Conservation (phyloP, 2,797 vertebrate genomes). For the Oreonectes daqikongensis region DNA sequence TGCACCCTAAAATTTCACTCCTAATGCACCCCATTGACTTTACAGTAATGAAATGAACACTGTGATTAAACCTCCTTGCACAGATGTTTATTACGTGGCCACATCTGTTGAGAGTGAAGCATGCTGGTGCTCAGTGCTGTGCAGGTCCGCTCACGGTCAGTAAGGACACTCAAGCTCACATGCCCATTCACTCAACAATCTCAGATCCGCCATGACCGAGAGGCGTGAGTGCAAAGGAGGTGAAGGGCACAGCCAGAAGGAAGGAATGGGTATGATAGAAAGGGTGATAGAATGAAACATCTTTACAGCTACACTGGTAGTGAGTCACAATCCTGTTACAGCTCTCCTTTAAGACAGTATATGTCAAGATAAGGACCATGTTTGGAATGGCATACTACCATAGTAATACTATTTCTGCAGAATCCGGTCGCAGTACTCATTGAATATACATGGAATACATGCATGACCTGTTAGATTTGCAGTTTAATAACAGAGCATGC, state of each 20-base stretch:
- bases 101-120: constrained; percentile 39
- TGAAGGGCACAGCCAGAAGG: constrained; percentile 61
- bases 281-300: constrained; percentile 36
- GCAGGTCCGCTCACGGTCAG: constrained; percentile 24
- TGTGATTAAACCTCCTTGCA: constrained; percentile 22
- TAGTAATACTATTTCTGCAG: background rate
- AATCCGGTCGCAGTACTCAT: background rate
- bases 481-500: background rate
- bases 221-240: constrained; percentile 62
- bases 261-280: constrained; percentile 50
- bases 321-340: constrained; percentile 46
- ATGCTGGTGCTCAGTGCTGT: constrained; percentile 41
- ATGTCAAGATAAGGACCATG: background rate
- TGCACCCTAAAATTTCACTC: constrained; percentile 14
- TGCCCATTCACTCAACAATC: constrained; percentile 49
- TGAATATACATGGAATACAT: background rate
- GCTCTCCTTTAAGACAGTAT: constrained; percentile 47
- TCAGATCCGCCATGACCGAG: constrained; percentile 45
- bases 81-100: constrained; percentile 32
- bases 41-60: constrained; percentile 17
- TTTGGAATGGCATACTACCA: background rate
- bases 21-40: constrained; percentile 26
- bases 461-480: background rate
- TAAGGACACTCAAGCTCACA: constrained; percentile 36
- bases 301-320: constrained; percentile 24